Evolutionary conservation across 2,888 invertebrate species (phyloP).

Genomic region (Dryobotodes eremita): DNA sequence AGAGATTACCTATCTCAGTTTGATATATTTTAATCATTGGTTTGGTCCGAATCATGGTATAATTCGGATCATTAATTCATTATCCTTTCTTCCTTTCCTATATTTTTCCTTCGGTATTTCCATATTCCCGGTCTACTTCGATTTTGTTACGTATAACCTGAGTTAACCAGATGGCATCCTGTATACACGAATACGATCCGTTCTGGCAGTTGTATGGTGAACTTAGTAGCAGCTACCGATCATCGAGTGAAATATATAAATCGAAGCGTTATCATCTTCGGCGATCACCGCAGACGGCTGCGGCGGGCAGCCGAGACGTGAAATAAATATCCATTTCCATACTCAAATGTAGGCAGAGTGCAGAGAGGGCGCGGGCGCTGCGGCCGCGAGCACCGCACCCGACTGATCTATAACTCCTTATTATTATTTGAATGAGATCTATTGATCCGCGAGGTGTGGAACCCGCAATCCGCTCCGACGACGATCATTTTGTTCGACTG

Average conservation of each 20-base stretch:
- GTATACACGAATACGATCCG: conserved; percentile 76
- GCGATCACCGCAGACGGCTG: conserved; percentile 86
- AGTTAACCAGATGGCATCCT: conserved; percentile 61
- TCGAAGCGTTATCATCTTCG: conserved; percentile 88
- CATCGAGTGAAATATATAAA: conserved; percentile 90
- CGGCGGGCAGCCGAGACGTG: conserved; percentile 80
- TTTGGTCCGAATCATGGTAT: not conserved
- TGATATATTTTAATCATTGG: not conserved
- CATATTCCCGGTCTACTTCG: not conserved
- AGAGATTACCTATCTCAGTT: not conserved
- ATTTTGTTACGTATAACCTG: conserved; percentile 1
- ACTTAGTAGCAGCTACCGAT: conserved; percentile 85
- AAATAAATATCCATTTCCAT: conserved; percentile 90
- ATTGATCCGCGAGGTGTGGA: conserved; percentile 90
- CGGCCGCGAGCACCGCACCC: conserved; percentile 68
- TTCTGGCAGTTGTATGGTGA: conserved; percentile 85
- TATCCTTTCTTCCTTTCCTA: not conserved
- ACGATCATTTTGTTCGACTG: conserved; percentile 90
- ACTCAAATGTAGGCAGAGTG: conserved; percentile 82
- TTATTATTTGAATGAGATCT: conserved; percentile 91
- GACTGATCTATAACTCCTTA: conserved; percentile 90
- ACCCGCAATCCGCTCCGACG: conserved; percentile 85
- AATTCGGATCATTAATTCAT: not conserved
- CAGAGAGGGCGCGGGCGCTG: conserved; percentile 76
- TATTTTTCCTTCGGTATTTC: not conserved